Percentiles rank a stretch among this genome's conserved stretches.
Conservation (phyloP, 2,113 vertebrate species). For the Sigmodon hispidus region DNA sequence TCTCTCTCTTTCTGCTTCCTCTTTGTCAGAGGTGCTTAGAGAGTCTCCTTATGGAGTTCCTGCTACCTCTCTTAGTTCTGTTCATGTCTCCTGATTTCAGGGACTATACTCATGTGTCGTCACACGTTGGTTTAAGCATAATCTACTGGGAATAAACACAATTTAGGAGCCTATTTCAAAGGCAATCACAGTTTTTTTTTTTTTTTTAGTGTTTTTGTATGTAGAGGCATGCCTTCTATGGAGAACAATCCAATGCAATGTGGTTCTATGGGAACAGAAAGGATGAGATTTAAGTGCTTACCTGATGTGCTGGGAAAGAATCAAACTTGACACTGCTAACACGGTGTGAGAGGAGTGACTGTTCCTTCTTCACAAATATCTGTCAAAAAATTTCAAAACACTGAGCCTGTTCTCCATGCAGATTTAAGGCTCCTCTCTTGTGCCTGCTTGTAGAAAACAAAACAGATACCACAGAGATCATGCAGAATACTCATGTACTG, state of each 20-base stretch:
- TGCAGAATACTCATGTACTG: neutral
- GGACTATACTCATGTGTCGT: neutral
- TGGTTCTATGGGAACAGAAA: neutral
- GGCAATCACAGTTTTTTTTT: neutral
- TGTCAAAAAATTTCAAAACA: conserved; percentile 8
- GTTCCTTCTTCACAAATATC: neutral
- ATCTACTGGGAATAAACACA: neutral
- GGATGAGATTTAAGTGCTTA: neutral
- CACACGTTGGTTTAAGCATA: neutral
- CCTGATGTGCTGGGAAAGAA: neutral
- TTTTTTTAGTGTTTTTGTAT: neutral
- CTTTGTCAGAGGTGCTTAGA: neutral
- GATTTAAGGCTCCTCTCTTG: neutral
- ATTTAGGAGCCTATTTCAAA: neutral
- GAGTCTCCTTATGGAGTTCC: neutral
- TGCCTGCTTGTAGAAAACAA: neutral
- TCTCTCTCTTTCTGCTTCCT: neutral
- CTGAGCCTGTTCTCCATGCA: neutral
- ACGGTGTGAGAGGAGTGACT: neutral
- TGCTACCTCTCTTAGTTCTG: no score
- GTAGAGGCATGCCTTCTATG: neutral
- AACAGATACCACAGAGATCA: neutral
- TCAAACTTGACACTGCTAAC: neutral
- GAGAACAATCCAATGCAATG: neutral
- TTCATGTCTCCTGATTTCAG: neutral